Evolutionary conservation across 2,797 vertebrate species (phyloP), one percentile per base, ranked within the genome.

Genomic region (Tinamus major): DNA sequence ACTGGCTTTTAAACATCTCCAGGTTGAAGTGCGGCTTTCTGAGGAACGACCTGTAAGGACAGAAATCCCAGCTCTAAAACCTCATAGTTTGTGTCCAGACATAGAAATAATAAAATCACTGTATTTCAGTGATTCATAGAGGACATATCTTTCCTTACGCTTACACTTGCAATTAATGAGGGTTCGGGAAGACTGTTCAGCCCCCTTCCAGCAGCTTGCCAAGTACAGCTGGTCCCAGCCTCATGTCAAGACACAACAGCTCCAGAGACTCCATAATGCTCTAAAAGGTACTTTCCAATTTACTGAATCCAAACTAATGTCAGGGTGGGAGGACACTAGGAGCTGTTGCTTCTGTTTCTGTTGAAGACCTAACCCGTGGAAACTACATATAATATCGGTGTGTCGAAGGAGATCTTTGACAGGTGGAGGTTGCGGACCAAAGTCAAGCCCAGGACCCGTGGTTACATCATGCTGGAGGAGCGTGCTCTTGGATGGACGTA

Each of bases 371-470:
- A 26, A 64, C 31, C 31, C 1, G 3, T 23, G 72, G 59, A 70
- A 91, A 24, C 10, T 27, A 11, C 17, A 13, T 69, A 4, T 55
- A 24, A 33, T 16, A 14, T 1, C 31, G 16, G 19, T 35, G 13
- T 62, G 64, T 6, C 41, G 39, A 76, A 35, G 10, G 16, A 35
- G 65, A 33, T 31, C 8, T 46, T 53, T 80, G 19, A 5, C 11
- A 11, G 39, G 13, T 48, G 37, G 48, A 63, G 20, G 53, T 26
- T 26, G 37, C 37, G 59, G 14, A 20, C 37, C 65, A 31, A 8
- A 5, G 15, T 61, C 44, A 59, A 29, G 26, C 85, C 49, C 56
- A 24, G 35, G 53, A 17, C 27, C 12, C 0, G 0, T 3, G 31
- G 37, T 58, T 61, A 27, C 23, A 26, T 41, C 8, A 0, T 6